Evolutionary conservation across 2,797 vertebrate genomes (phyloP), one percentile per base, ranked within the genome.

Genomic region (Notoglanidium macrostoma): DNA sequence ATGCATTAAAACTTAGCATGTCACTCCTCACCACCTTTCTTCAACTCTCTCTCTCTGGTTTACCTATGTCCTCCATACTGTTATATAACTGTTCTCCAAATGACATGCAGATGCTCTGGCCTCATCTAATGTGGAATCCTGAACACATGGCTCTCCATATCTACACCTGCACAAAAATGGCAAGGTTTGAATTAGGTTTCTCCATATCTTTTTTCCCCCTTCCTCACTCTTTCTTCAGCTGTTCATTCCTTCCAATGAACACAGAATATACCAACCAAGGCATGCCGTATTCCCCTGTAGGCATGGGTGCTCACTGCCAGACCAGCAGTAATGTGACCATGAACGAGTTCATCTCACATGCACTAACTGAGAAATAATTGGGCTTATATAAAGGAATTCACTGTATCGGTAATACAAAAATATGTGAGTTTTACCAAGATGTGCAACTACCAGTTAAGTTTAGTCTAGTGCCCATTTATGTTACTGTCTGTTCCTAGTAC

Each of bases 41-140:
- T 21, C 19, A 44, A 12, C 23, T 46, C 40, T 89, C 90, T 61
- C 91, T 91, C 67, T 40, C 40, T 3, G 44, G 92, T 92, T 68
- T 74, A 49, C 49, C 44, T 49, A 46, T 74, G n/a, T 85, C 92
- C 82, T 85, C 90, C 91, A 92, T 93, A 88, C 92, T 93, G 91
- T 91, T 90, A 88, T 92, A 91, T 91, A 91, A 92, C 90, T 92
- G 92, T 91, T 93, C 92, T 92, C 92, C 89, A 95, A 95, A 95
- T 94, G 93, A 94, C 93, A 94, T 89, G 79, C 46, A 46, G 35
- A 83, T 54, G 59, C 11, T 81, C 82, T 91, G 88, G 84, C 89
- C 86, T 85, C 77, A 73, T 87, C 44, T 26, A 57, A 77, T 79
- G 49, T 72, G 5, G 17, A 32, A 76, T 14, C 5, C 26, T 51